A percentile compares a stretch with the other conserved stretches of the same genome.
These are phyloP conservation scores for Diplodus puntazzo DNA, from an alignment of 2,797 vertebrate genomes.

Conservation along the genomic window DNA sequence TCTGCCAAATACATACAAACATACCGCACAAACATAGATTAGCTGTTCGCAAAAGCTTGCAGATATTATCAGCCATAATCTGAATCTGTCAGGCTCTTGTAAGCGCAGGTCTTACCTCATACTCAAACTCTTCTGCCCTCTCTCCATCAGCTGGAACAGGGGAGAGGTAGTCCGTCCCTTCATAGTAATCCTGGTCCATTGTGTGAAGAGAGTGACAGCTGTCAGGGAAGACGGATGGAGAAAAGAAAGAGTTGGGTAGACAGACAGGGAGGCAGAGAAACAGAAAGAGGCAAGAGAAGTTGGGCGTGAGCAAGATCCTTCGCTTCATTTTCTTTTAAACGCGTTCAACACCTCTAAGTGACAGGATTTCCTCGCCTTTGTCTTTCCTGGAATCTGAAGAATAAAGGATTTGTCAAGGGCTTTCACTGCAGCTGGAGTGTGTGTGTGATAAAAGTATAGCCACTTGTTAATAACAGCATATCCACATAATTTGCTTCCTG, in stretches of 20 bases:
- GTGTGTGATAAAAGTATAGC: constrained; percentile 69
- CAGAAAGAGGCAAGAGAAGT: constrained; percentile 45
- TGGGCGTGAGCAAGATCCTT: constrained; percentile 43
- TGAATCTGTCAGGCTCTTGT: background rate
- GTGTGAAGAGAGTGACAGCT: constrained; percentile 98
- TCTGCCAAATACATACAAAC: too few species aligned
- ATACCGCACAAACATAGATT: too few species aligned
- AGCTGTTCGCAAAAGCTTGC: too few species aligned
- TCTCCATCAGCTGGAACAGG: constrained; percentile 91
- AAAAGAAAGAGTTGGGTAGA: constrained; percentile 16
- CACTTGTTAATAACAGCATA: constrained; percentile 78
- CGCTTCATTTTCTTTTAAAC: constrained; percentile 42
- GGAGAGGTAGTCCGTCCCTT: constrained; percentile 93
- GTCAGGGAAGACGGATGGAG: constrained; percentile 49
- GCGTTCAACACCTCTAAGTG: constrained; percentile 61
- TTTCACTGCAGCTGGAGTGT: constrained; percentile 68
- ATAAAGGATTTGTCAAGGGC: constrained; percentile 78
- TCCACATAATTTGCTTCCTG: constrained; percentile 71
- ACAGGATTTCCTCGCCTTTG: constrained; percentile 69
- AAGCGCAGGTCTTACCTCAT: constrained; percentile 89
- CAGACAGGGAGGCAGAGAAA: constrained; percentile 24
- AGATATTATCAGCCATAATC: too few species aligned
- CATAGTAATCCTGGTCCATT: constrained; percentile 94
- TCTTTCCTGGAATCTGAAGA: constrained; percentile 64
- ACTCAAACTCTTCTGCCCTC: constrained; percentile 95